Conservation (phyloP, 2,797 vertebrate genomes). For the Channa striata region DNA sequence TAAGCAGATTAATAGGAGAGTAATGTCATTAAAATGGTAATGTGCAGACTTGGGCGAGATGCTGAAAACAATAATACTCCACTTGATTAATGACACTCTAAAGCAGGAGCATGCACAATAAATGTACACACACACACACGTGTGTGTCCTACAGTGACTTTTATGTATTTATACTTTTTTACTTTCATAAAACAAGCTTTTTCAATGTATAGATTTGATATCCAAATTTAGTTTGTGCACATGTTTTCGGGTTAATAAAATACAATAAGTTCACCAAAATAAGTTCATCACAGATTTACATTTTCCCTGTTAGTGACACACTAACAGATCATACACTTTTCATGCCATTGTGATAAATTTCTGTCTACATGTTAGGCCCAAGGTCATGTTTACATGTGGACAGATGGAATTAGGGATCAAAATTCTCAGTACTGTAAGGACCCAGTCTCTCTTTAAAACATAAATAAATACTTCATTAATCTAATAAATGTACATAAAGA, state of each 20-base stretch:
- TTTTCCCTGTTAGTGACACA: slow-evolving; percentile 2
- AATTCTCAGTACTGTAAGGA: background rate
- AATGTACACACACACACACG: slow-evolving; percentile 22
- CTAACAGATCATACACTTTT: background rate
- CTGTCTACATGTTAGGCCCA: slow-evolving; percentile 7
- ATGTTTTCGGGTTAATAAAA: slow-evolving; percentile 9
- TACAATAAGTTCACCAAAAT: background rate
- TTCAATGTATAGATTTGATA: background rate
- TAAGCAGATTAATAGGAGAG: slow-evolving; percentile 84
- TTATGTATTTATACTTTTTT: background rate
- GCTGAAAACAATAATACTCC: slow-evolving; percentile 82
- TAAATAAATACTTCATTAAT: slow-evolving; percentile 16
- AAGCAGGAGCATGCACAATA: slow-evolving; percentile 56
- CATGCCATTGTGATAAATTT: background rate
- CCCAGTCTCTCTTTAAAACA: slow-evolving; percentile 1
- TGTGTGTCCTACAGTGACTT: slow-evolving; percentile 1
- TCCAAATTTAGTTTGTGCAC: background rate
- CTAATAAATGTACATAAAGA: slow-evolving; percentile 8
- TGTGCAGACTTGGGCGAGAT: slow-evolving; percentile 79
- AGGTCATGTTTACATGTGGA: background rate
- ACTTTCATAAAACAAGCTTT: slow-evolving; percentile 27
- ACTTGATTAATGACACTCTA: slow-evolving; percentile 81
- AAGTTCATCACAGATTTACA: background rate
- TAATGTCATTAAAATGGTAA: slow-evolving; percentile 86
- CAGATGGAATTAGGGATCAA: background rate